A percentile compares a stretch with the other conserved stretches of the same genome.
Conservation (phyloP, 2,113 vertebrate genomes). For the Clarias macrocephalus region DNA sequence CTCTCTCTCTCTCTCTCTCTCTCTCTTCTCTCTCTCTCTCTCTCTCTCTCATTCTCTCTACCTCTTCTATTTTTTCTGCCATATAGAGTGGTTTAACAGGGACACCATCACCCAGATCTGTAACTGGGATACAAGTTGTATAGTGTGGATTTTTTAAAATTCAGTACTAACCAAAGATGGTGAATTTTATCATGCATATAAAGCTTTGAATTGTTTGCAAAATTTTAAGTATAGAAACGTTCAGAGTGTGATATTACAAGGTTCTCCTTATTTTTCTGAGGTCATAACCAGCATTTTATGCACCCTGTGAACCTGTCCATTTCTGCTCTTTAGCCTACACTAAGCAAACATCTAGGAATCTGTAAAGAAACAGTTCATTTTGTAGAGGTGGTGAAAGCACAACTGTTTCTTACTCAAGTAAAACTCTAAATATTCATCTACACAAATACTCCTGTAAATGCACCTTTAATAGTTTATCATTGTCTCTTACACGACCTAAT, state of each 20-base stretch:
- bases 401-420: neutral
- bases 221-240: neutral
- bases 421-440: neutral
- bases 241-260: neutral
- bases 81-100: constrained; percentile 29
- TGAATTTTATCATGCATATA: neutral
- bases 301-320: neutral
- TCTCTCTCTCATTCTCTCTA: constrained; percentile 13
- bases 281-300: neutral
- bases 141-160: constrained; percentile 8
- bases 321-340: neutral
- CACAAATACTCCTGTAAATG: neutral
- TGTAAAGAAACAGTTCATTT: neutral
- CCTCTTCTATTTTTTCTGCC: constrained; percentile 7
- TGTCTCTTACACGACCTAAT: neutral
- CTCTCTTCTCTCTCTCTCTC: constrained; percentile 43
- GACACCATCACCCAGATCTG: constrained; percentile 48
- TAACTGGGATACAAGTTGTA: constrained; percentile 32
- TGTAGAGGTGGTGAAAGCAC: neutral
- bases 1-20: constrained; percentile 18
- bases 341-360: neutral
- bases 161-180: neutral
- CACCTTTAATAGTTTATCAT: neutral
- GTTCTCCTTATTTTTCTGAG: neutral
- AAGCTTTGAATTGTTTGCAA: neutral